phyloP scores from a whole-genome alignment of 2,113 vertebrate genomes.

The Alethe castanea region DNA sequence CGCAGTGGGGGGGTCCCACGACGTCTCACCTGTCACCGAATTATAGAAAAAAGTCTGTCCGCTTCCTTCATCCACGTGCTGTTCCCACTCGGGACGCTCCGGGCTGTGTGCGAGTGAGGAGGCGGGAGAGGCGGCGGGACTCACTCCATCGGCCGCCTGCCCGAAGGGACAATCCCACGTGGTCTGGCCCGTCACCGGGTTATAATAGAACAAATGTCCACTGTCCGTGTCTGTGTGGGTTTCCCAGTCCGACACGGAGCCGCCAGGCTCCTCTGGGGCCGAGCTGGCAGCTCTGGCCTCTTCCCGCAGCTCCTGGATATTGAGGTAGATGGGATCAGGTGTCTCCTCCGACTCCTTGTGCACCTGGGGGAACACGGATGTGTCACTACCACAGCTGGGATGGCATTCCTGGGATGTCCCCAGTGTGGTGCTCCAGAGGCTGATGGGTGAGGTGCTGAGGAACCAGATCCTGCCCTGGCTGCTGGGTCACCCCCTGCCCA shows the following conservation, averaged over 20 bases:
- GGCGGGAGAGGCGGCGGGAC: constrained; percentile 26
- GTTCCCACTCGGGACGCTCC: constrained; percentile 78
- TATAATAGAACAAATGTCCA: constrained; percentile 89
- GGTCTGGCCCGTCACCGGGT: constrained; percentile 81
- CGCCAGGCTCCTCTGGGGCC: accelerated
- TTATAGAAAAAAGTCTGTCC: constrained; percentile 89
- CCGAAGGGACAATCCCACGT: constrained; percentile 91
- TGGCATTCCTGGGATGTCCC: accelerated
- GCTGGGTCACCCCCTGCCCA: accelerated
- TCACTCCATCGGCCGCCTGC: constrained; percentile 41
- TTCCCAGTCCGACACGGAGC: constrained; percentile 79
- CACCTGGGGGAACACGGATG: not conserved
- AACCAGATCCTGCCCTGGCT: not conserved
- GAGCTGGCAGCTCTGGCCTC: not conserved
- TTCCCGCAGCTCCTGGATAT: constrained; percentile 76
- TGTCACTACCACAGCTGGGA: not conserved
- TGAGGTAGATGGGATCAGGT: constrained; percentile 80
- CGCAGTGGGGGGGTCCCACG: constrained; percentile 82
- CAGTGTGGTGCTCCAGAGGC: accelerated
- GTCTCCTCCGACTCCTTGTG: not conserved
- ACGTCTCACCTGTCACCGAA: constrained; percentile 84
- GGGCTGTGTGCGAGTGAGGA: constrained; percentile 47
- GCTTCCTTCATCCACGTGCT: constrained; percentile 82
- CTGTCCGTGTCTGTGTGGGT: constrained; percentile 83
- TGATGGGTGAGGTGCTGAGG: accelerated